A percentile compares a stretch with the other conserved stretches of the same genome.
phyloP scores from a whole-genome alignment of 2,888 invertebrate species.

The Cephus pulcher region DNA sequence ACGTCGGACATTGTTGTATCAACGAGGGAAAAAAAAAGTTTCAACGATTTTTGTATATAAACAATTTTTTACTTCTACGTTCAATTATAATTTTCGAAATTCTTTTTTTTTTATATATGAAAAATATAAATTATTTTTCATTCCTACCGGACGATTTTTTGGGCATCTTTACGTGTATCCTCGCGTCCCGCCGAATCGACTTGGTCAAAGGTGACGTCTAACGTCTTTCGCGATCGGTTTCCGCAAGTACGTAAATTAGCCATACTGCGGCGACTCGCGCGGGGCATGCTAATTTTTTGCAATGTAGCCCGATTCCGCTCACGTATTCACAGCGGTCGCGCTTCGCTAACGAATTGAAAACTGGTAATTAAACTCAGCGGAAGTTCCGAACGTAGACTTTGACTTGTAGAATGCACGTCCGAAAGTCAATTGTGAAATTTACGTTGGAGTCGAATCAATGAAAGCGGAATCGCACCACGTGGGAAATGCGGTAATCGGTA shows the following conservation, averaged over 20 bases:
- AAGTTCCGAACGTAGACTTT: constrained; percentile 36
- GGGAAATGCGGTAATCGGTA: neutral
- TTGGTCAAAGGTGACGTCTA: neutral
- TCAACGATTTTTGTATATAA: neutral
- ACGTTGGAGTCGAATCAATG: neutral
- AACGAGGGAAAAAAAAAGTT: neutral
- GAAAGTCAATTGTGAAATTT: neutral
- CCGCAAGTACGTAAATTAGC: constrained; percentile 41
- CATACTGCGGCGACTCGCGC: constrained; percentile 31
- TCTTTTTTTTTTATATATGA: neutral
- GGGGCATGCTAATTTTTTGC: constrained; percentile 46
- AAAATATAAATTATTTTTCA: neutral
- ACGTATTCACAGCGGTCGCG: constrained; percentile 39
- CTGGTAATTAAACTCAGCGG: constrained; percentile 46
- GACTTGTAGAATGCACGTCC: neutral
- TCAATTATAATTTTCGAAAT: neutral
- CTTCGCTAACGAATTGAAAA: constrained; percentile 49
- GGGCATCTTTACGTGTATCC: neutral
- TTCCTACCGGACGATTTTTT: too few relatives aligned
- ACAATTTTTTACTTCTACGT: neutral
- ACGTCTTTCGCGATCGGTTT: constrained; percentile 31
- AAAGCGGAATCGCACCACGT: neutral
- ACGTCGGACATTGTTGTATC: neutral
- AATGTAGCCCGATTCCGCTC: constrained; percentile 33
- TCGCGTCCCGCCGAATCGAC: neutral